Evolutionary conservation across 2,113 vertebrate species (phyloP).

Genomic region (Colinus virginianus): DNA sequence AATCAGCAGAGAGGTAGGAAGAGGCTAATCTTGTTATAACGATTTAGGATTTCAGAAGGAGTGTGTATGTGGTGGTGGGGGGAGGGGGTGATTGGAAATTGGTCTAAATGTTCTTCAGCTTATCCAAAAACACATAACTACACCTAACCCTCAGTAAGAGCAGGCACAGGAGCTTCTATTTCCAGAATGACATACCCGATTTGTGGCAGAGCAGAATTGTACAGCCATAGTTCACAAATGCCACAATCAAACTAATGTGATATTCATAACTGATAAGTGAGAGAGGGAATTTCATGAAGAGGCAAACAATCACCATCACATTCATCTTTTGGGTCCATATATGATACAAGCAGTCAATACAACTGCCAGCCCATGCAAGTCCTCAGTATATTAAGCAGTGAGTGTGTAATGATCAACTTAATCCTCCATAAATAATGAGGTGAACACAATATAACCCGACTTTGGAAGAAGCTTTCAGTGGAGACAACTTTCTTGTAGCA

Average conservation of each 20-base stretch:
- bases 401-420: not conserved
- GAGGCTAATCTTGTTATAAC: slow-evolving; percentile 39
- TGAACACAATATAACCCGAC: not conserved
- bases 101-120: not conserved
- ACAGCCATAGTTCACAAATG: not conserved
- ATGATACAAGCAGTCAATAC: accelerated
- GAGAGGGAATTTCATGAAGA: not conserved
- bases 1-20: not conserved
- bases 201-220: not conserved
- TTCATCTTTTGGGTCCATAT: not conserved
- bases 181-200: not conserved
- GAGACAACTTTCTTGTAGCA: not conserved
- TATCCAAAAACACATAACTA: not conserved
- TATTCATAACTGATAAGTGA: not conserved
- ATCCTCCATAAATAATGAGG: not conserved
- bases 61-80: no score
- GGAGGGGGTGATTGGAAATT: not conserved
- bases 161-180: not conserved
- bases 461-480: not conserved
- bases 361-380: not conserved
- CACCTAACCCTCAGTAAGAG: not conserved
- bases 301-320: accelerated
- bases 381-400: not conserved
- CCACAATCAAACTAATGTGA: not conserved
- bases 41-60: not conserved